Evolutionary conservation across 2,888 invertebrate genomes (phyloP).

Genomic region (Epistrophe eligans): DNA sequence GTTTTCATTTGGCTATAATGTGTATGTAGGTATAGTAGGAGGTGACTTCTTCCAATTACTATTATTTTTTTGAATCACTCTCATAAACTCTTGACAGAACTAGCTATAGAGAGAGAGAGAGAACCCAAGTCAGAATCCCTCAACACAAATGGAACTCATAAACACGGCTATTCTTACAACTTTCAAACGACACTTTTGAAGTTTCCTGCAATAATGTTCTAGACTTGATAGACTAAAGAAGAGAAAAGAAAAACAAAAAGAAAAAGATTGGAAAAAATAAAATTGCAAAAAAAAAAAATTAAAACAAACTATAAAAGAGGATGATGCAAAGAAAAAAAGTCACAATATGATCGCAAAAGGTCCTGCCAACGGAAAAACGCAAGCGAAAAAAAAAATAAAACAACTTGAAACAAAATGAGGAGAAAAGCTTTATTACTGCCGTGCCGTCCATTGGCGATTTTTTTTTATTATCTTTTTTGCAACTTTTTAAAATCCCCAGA

Average conservation of each 20-base stretch:
- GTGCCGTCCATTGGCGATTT: conserved; percentile 57
- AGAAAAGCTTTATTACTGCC: conserved; percentile 70
- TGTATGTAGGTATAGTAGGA: background rate
- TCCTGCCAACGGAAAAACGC: background rate
- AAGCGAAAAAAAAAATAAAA: background rate
- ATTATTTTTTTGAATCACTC: conserved; percentile 6
- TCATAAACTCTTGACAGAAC: conserved; percentile 23
- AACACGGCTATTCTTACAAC: conserved; percentile 67
- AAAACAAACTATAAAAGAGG: background rate
- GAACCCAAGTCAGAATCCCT: background rate
- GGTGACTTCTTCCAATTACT: background rate
- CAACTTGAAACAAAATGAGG: conserved; percentile 25
- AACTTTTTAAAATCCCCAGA: conserved; percentile 53
- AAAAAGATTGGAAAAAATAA: background rate
- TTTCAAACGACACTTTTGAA: conserved; percentile 71
- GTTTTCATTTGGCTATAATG: background rate
- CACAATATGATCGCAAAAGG: conserved; percentile 16
- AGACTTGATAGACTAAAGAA: conserved; percentile 21
- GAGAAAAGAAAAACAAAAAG: background rate
- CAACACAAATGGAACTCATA: conserved; percentile 51
- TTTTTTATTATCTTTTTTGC: conserved; percentile 25
- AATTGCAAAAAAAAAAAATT: background rate
- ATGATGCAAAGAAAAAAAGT: background rate
- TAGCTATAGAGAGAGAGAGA: background rate
- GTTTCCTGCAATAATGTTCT: conserved; percentile 61